phyloP scores from a whole-genome alignment of 2,888 invertebrate genomes.

The Melipona bicolor region DNA sequence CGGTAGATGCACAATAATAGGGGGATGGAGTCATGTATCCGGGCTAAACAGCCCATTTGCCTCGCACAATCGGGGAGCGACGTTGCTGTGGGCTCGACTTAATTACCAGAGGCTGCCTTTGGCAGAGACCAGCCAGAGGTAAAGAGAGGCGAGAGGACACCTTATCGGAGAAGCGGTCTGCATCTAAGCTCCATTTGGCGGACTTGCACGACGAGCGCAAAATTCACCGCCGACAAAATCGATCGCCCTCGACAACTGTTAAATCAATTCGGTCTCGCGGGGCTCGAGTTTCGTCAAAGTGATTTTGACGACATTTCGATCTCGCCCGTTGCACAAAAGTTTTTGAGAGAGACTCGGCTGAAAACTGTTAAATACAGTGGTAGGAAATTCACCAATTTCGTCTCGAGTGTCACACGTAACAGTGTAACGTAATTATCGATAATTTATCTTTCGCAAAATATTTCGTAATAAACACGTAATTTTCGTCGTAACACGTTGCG shows the following conservation, averaged over 20 bases:
- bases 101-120: conserved; percentile 76
- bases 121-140: conserved; percentile 57
- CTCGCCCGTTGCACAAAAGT: no score
- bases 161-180: conserved; percentile 66
- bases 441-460: no score
- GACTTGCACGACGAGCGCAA: conserved; percentile 59
- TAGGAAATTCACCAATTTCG: neutral
- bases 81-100: conserved; percentile 75
- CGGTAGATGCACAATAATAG: conserved; percentile 72
- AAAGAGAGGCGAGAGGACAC: conserved; percentile 50
- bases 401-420: neutral
- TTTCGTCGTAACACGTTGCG: no score
- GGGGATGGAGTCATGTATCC: conserved; percentile 74
- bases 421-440: neutral
- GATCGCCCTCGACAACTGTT: conserved; percentile 8
- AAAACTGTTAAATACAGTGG: neutral
- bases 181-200: conserved; percentile 61
- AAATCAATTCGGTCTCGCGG: conserved; percentile 28
- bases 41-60: conserved; percentile 79
- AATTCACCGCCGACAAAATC: conserved; percentile 53
- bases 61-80: conserved; percentile 73
- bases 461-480: no score
- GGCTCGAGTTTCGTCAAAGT: neutral
- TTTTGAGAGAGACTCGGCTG: neutral
- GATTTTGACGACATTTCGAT: no score